These are phyloP conservation scores for Heliconius hermathena DNA, from an alignment of 1,140 invertebrate species.

Conservation along the genomic window DNA sequence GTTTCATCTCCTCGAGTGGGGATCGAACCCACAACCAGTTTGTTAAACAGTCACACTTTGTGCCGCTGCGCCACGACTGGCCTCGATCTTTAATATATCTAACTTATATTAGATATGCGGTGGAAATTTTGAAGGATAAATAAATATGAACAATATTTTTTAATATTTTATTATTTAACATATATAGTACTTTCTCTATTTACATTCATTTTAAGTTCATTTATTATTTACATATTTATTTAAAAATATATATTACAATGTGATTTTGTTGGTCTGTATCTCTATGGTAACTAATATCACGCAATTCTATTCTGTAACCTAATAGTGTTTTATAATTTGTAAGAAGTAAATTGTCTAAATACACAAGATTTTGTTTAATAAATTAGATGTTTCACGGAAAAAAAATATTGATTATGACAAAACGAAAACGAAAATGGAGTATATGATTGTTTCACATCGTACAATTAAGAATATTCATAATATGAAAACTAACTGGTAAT, in stretches of 20 bases:
- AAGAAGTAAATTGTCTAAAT: slow-evolving; percentile 5
- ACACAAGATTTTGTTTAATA: slow-evolving; percentile 43
- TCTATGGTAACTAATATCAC: slow-evolving; percentile 78
- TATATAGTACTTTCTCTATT: slow-evolving; percentile 63
- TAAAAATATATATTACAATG: slow-evolving; percentile 57
- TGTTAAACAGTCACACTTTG: too few relatives aligned
- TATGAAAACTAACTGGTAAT: background rate
- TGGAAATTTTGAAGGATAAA: background rate
- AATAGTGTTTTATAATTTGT: slow-evolving; percentile 20
- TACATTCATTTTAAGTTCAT: slow-evolving; percentile 66
- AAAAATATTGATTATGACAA: slow-evolving; percentile 53
- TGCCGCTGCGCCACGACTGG: too few relatives aligned
- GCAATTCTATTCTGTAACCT: slow-evolving; percentile 14
- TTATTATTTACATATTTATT: slow-evolving; percentile 58
- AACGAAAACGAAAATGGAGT: slow-evolving; percentile 56
- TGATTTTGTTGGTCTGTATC: slow-evolving; percentile 49
- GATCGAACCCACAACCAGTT: too few relatives aligned
- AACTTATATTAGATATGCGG: too few relatives aligned
- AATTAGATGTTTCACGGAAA: slow-evolving; percentile 50
- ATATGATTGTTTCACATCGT: background rate
- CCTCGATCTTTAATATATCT: too few relatives aligned
- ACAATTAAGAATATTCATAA: background rate
- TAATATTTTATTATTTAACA: slow-evolving; percentile 50
- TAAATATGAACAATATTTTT: slow-evolving; percentile 26
- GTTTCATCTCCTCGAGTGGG: too few relatives aligned